Evolutionary conservation across 2,888 invertebrate genomes (phyloP).

Genomic region (Ommatoiulus sabulosus): DNA sequence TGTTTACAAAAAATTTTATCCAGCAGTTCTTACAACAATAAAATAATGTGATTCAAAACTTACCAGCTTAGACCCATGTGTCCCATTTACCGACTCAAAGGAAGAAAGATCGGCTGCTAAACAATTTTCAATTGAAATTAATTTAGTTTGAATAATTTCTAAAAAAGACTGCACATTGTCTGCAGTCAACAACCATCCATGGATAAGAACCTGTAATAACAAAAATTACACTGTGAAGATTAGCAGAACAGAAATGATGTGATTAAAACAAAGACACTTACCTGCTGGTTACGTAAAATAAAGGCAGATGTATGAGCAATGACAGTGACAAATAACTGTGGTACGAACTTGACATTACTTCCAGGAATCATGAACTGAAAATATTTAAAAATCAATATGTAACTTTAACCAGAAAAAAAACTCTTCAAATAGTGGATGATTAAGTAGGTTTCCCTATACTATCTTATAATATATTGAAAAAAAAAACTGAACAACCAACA

Average conservation of each 20-base stretch:
- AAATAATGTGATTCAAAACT: not conserved
- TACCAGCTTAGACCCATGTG: not conserved
- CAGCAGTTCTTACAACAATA: not conserved
- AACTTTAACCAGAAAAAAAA: conserved; percentile 29
- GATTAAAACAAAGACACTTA: conserved; percentile 68
- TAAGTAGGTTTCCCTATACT: not conserved
- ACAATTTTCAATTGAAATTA: conserved; percentile 74
- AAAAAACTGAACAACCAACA: not conserved
- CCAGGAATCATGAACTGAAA: conserved; percentile 78
- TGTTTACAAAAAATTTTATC: not conserved
- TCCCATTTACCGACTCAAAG: not conserved
- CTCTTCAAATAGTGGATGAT: conserved; percentile 59
- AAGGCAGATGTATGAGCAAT: conserved; percentile 82
- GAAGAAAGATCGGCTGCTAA: conserved; percentile 67
- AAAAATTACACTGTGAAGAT: not conserved
- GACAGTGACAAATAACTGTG: conserved; percentile 79
- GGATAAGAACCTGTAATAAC: conserved; percentile 73
- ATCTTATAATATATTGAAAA: not conserved
- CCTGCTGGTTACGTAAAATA: conserved; percentile 78
- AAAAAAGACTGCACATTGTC: conserved; percentile 74
- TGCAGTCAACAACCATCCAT: conserved; percentile 76
- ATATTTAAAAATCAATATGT: conserved; percentile 60
- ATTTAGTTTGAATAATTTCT: conserved; percentile 72
- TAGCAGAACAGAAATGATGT: not conserved
- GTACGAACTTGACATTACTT: conserved; percentile 73